Evolutionary conservation across 1,140 invertebrate species (phyloP).

Genomic region (Papilio polyxenes): DNA sequence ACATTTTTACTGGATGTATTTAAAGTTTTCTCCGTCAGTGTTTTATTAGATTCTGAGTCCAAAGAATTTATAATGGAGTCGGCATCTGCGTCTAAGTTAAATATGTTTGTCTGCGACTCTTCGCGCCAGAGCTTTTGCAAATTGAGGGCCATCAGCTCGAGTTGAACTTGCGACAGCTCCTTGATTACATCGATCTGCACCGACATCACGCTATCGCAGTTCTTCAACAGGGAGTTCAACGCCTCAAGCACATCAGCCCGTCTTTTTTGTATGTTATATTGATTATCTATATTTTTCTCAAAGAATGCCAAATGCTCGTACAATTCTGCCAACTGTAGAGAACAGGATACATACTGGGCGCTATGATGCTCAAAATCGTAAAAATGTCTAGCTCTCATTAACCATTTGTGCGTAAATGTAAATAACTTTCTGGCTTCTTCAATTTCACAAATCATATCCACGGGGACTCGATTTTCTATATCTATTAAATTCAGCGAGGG

Average conservation of each 20-base stretch:
- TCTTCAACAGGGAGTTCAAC: constrained; percentile 75
- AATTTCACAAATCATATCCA: constrained; percentile 62
- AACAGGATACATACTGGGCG: constrained; percentile 85
- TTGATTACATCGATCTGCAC: constrained; percentile 74
- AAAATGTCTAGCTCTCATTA: constrained; percentile 84
- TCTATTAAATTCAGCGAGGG: constrained; percentile 65
- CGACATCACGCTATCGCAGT: constrained; percentile 69
- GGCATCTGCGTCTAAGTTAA: constrained; percentile 63
- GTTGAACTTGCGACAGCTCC: constrained; percentile 79
- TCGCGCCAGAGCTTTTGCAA: constrained; percentile 77
- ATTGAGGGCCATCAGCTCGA: constrained; percentile 82
- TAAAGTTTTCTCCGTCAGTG: constrained; percentile 67
- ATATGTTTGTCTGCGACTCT: constrained; percentile 70
- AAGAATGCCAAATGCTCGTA: constrained; percentile 86
- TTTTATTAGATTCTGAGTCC: constrained; percentile 69
- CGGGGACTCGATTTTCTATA: constrained; percentile 62
- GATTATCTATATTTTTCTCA: constrained; percentile 84
- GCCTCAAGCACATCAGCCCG: constrained; percentile 85
- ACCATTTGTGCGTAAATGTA: constrained; percentile 83
- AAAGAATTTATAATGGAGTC: constrained; percentile 71
- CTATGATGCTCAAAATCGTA: constrained; percentile 86
- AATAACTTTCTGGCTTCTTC: constrained; percentile 83
- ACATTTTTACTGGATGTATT: constrained; percentile 69
- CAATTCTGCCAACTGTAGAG: constrained; percentile 85
- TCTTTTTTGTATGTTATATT: constrained; percentile 87